Base-by-base conservation (phyloP, 2,888 invertebrate species). In the Eurois occulta region DNA sequence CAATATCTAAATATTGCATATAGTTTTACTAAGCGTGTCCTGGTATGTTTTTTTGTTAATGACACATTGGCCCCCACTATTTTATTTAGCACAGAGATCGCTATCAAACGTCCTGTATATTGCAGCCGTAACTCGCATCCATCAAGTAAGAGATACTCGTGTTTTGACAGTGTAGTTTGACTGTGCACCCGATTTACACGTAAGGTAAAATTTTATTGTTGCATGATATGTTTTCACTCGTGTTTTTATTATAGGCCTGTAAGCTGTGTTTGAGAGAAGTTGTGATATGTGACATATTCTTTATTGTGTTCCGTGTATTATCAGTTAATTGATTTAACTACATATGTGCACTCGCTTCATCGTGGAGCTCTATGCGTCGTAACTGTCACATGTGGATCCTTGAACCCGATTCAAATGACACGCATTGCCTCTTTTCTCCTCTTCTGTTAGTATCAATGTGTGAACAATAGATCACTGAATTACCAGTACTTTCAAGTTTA, bases 101-200 rank as follows among this genome's bases (percentile, higher is more conserved):
- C 32, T 35, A 64, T 24, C 24, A 24, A 80, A 48, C 80, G 69
- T 77, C 58, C 80, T 83, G 41, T 81, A 70, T 48, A 70, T 3
- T 41, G 41, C 32, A 52, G 41, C 43, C 32, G 68, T 66, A 74
- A 74, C 43, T 75, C 69, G 58, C 46, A 48, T 72, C n/a, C 8
- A 71, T 66, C 70, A 77, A n/a, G n/a, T n/a, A n/a, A n/a, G n/a
- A n/a, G 43, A 75, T 74, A 69, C 41, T 13, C 18, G 69, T 72
- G 64, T 81, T 85, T 77, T 85, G 82, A 81, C 66, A 68, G 71
- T 64, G 80, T 60, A 68, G 75, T n/a, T 58, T 24, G 48, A 52
- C 80, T 62, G 75, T 64, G 41, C 4, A 48, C 48, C 35, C 11
- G 41, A 38, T 28, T 62, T 38, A 43, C 8, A 41, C 41, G 16